phyloP scores from a whole-genome alignment of 2,888 invertebrate species.

The Amblyjoppa proteus region DNA sequence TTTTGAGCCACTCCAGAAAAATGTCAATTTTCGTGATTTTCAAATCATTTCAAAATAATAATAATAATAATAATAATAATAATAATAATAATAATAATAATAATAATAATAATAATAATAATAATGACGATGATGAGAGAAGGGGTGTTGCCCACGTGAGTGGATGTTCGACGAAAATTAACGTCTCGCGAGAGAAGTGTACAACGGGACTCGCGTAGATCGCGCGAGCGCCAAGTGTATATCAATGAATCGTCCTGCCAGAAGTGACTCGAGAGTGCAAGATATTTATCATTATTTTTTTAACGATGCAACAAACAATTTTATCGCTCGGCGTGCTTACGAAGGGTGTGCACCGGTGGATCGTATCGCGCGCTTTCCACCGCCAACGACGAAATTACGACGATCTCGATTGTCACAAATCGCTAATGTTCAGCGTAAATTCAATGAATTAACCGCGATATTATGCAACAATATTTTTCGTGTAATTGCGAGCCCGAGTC shows the following conservation, averaged over 20 bases:
- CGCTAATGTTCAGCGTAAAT: not conserved
- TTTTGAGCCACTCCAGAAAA: no score
- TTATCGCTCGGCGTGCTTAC: not conserved
- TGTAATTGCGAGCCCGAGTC: not conserved
- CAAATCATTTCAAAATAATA: no score
- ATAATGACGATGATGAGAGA: no score
- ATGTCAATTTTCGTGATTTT: no score
- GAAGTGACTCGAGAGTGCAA: not conserved
- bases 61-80: no score
- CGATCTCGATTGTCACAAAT: not conserved
- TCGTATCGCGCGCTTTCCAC: not conserved
- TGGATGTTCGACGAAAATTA: conserved; percentile 27
- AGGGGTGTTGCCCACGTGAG: not conserved
- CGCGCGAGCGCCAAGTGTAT: conserved; percentile 6
- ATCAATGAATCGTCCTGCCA: conserved; percentile 12
- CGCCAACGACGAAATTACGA: not conserved
- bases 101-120: no score
- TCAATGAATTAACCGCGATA: not conserved
- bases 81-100: no score
- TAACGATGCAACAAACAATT: conserved; percentile 5
- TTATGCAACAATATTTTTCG: not conserved
- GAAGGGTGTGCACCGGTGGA: not conserved
- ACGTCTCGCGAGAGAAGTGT: conserved; percentile 32
- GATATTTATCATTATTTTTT: conserved; percentile 24
- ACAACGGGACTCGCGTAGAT: conserved; percentile 32